Conservation (phyloP, 2,888 invertebrate species). For the Lamellibrachia satsuma region DNA sequence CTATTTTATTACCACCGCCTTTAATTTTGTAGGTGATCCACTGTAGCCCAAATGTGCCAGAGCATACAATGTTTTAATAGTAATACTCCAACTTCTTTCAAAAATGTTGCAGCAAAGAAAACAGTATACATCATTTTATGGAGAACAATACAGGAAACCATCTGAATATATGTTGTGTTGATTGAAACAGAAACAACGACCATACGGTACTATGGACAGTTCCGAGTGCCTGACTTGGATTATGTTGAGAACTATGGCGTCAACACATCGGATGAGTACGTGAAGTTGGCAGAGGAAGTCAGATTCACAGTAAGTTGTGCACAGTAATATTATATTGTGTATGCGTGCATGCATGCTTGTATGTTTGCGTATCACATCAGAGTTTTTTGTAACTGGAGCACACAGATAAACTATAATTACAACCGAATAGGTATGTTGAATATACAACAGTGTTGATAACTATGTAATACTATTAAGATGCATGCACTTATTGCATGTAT, state of each 20-base stretch:
- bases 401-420: not conserved
- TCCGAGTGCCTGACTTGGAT: not conserved
- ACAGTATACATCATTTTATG: not conserved
- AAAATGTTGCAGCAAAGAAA: not conserved
- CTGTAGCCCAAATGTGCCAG: too few species aligned
- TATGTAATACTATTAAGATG: too few species aligned
- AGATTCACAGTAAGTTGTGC: not conserved
- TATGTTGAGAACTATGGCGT: not conserved
- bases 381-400: not conserved
- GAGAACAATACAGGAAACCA: not conserved
- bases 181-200: not conserved
- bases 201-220: not conserved
- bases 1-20: too few species aligned
- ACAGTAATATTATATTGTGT: not conserved
- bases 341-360: not conserved
- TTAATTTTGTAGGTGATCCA: too few species aligned
- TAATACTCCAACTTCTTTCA: not conserved
- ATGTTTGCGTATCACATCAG: not conserved
- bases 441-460: too few species aligned
- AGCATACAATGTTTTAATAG: not conserved
- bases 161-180: not conserved
- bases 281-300: not conserved
- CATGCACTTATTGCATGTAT: too few species aligned
- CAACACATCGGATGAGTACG: not conserved
- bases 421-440: not conserved